phyloP scores from a whole-genome alignment of 2,797 vertebrate genomes.

The Sebastes steindachneri region DNA sequence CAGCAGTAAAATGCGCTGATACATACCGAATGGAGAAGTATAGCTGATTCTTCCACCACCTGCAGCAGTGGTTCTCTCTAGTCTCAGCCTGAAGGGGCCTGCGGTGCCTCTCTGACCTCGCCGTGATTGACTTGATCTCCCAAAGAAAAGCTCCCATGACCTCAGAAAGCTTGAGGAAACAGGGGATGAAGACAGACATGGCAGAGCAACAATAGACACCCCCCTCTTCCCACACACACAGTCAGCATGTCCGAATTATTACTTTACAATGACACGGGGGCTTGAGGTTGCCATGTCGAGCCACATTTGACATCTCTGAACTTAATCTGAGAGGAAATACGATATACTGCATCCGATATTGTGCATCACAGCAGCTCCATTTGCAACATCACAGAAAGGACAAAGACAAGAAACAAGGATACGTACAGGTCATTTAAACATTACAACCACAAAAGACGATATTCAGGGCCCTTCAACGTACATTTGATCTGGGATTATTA shows the following conservation, averaged over 20 bases:
- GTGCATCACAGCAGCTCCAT: too few species aligned
- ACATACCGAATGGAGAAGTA: neutral
- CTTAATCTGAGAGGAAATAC: neutral
- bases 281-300: slow-evolving; percentile 2
- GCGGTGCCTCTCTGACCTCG: slow-evolving; percentile 45
- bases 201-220: slow-evolving; percentile 23
- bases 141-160: slow-evolving; percentile 57
- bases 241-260: slow-evolving; percentile 38
- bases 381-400: too few species aligned
- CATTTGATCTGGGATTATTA: too few species aligned
- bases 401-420: too few species aligned
- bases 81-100: slow-evolving; percentile 12
- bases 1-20: slow-evolving; percentile 18
- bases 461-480: too few species aligned
- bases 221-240: neutral
- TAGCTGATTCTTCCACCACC: neutral
- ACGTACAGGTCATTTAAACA: too few species aligned
- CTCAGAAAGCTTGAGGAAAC: slow-evolving; percentile 57
- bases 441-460: too few species aligned
- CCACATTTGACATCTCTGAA: slow-evolving; percentile 12
- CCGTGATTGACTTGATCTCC: slow-evolving; percentile 54
- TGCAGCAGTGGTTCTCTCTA: slow-evolving; percentile 9
- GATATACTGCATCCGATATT: too few species aligned
- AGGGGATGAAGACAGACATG: slow-evolving; percentile 57
- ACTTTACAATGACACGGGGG: slow-evolving; percentile 22